A percentile compares a stretch with the other conserved stretches of the same genome.
These are phyloP conservation scores for Acridotheres tristis DNA, from an alignment of 2,797 vertebrate species.

Conservation along the genomic window DNA sequence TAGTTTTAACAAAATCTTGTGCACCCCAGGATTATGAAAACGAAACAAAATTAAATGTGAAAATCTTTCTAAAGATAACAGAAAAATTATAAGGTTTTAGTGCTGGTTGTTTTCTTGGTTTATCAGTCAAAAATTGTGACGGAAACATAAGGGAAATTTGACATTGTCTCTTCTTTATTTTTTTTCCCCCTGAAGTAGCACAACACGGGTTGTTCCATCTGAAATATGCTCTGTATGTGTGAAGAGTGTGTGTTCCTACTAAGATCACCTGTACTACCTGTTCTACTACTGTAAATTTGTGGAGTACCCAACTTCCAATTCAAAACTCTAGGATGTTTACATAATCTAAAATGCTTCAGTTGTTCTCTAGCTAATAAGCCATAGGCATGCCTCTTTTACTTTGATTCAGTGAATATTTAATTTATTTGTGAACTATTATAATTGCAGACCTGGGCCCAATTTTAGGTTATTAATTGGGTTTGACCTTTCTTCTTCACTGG, in stretches of 20 bases:
- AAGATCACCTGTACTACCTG: neutral
- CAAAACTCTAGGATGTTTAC: neutral
- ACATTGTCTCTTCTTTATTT: neutral
- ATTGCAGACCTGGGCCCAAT: neutral
- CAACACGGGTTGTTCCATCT: neutral
- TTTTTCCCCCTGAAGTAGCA: fast-evolving
- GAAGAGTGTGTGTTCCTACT: neutral
- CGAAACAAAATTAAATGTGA: neutral
- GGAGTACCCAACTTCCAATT: neutral
- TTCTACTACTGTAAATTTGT: neutral
- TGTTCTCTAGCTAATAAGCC: neutral
- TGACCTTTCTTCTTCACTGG: neutral
- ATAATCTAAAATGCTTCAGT: neutral
- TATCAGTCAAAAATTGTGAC: neutral
- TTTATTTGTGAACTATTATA: neutral
- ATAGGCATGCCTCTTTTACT: neutral
- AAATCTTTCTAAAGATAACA: neutral
- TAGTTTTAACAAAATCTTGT: neutral
- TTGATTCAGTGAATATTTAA: neutral
- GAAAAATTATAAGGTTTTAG: neutral
- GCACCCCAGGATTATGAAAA: neutral
- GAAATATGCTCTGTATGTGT: neutral
- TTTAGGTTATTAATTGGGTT: neutral
- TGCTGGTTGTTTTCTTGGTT: neutral
- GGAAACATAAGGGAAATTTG: neutral